Base-by-base conservation (phyloP, 2,888 invertebrate species). In the Andrena camellia region DNA sequence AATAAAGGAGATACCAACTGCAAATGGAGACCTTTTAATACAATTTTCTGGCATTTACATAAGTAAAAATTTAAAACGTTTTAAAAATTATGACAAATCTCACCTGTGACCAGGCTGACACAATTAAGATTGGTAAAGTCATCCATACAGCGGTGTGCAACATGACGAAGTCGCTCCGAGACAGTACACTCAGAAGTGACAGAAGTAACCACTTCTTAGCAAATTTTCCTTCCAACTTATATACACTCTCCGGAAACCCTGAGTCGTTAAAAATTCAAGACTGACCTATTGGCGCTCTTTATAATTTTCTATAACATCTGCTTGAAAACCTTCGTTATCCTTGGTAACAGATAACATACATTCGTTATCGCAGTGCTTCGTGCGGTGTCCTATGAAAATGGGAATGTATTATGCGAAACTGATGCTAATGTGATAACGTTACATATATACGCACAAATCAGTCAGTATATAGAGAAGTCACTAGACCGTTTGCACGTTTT, bases 101-200 rank as follows among this genome's bases (percentile, higher is more conserved):
- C 50, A 86, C 86, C 86, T 87, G 31, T 57, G 77, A 48, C 48
- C 74, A 75, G 35, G 70, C 64, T 29, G 74, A 52, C 42, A 48
- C 76, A 60, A 75, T 71, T 52, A 85, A 72, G 63, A 68, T 60
- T n/a, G 74, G n/a, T 5, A 77, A 20, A 67, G 57, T 33, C 52
- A 85, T 35, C 63, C 67, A 82, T 33, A 35, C 29, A 26, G 33
- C 23, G 57, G 42, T 23, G 52, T 33, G 42, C 60, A 31, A 70
- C 83, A 83, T 83, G 33, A 70, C 63, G 62, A 50, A 82, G 42
- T 33, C 42, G 7, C 13, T 66, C 6, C 8, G n/a, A 29, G 23
- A 50, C 20, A 48, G 42, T 33, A 35, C 20, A 60, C 26, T 4
- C 13, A 29, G 3, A 29, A 50, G 54, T 26, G 23, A 52, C 52